A percentile compares a stretch with the other conserved stretches of the same genome.
These are phyloP conservation scores for Ptilonorhynchus violaceus DNA, from an alignment of 2,113 vertebrate species.

Conservation along the genomic window DNA sequence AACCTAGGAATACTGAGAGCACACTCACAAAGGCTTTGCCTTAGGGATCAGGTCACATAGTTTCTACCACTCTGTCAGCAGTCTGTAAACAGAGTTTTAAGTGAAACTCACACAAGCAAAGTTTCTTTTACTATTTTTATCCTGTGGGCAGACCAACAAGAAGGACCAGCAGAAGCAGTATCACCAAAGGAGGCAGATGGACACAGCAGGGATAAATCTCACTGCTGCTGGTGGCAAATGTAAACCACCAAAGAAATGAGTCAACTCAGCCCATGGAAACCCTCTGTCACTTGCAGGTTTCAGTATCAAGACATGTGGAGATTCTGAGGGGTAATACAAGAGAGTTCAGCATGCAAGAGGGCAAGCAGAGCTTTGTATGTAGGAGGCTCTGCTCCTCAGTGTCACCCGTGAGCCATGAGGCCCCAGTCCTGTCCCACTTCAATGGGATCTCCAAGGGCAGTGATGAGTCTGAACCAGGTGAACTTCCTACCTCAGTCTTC, in stretches of 20 bases:
- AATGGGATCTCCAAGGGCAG: not conserved
- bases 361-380: not conserved
- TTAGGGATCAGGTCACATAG: not conserved
- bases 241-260: not conserved
- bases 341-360: not conserved
- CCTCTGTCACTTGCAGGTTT: not conserved
- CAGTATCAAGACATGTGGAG: accelerated
- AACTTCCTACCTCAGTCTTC: not conserved
- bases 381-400: not conserved
- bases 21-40: not conserved
- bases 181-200: not conserved
- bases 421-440: not conserved
- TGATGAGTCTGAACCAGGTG: not conserved
- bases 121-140: not conserved
- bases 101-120: not conserved
- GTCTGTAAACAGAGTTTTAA: not conserved
- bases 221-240: not conserved
- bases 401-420: accelerated
- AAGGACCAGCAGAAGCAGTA: not conserved
- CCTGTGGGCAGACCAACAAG: not conserved
- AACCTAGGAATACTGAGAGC: not conserved
- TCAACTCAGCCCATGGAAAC: not conserved
- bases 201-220: not conserved
- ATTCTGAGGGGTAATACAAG: not conserved
- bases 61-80: not conserved